phyloP scores from a whole-genome alignment of 2,888 invertebrate species.

The Tuta absoluta region DNA sequence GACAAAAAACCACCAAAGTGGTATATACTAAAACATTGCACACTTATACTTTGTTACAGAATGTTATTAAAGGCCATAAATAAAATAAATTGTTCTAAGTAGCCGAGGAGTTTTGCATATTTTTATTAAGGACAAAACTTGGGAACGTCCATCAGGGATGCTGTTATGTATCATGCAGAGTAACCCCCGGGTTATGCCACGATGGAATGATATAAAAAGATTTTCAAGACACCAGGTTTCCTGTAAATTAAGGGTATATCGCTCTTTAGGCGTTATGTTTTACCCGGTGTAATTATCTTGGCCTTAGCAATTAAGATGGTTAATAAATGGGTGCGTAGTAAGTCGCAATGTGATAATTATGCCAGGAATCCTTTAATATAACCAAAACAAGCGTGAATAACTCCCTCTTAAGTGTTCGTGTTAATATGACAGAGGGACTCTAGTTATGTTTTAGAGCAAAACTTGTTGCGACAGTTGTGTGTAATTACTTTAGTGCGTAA shows the following conservation, averaged over 20 bases:
- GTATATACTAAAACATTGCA: slow-evolving; percentile 59
- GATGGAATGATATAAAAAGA: slow-evolving; percentile 65
- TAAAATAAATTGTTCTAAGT: slow-evolving; percentile 73
- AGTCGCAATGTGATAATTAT: slow-evolving; percentile 76
- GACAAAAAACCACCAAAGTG: slow-evolving; percentile 56
- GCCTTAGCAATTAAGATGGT: slow-evolving; percentile 78
- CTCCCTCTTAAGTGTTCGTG: slow-evolving; percentile 58
- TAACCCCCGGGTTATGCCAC: slow-evolving; percentile 55
- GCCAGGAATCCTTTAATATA: slow-evolving; percentile 76
- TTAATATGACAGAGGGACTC: slow-evolving; percentile 61
- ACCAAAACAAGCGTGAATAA: slow-evolving; percentile 69
- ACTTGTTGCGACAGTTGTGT: slow-evolving; percentile 48
- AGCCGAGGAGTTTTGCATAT: slow-evolving; percentile 69
- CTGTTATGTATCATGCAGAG: slow-evolving; percentile 56
- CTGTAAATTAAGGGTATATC: slow-evolving; percentile 73
- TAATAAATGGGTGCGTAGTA: slow-evolving; percentile 77
- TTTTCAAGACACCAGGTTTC: slow-evolving; percentile 58
- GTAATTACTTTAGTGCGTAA: slow-evolving; percentile 47
- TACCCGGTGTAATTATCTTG: slow-evolving; percentile 74
- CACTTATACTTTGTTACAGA: slow-evolving; percentile 62
- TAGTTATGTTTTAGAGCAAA: slow-evolving; percentile 56
- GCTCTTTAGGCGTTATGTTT: slow-evolving; percentile 75
- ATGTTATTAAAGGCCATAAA: slow-evolving; percentile 73
- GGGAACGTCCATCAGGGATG: slow-evolving; percentile 57
- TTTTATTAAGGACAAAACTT: slow-evolving; percentile 72